Evolutionary conservation across 2,113 vertebrate species (phyloP).

Genomic region (Oplegnathus fasciatus): DNA sequence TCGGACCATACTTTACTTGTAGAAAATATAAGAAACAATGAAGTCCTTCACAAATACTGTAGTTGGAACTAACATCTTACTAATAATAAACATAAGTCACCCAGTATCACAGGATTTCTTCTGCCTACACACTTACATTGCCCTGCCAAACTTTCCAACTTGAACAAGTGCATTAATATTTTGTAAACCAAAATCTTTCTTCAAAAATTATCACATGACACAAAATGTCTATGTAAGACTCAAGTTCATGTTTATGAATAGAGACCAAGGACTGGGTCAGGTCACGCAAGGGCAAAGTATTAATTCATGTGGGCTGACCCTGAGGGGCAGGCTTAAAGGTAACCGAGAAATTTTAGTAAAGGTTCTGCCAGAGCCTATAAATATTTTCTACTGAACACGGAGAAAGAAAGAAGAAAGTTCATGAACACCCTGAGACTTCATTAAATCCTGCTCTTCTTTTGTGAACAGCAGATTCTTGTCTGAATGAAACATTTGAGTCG

Average conservation of each 20-base stretch:
- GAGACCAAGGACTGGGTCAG: not conserved
- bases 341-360: slow-evolving; percentile 35
- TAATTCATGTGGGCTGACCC: slow-evolving; percentile 38
- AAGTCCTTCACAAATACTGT: no score
- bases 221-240: not conserved
- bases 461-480: slow-evolving; percentile 15
- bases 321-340: slow-evolving; percentile 21
- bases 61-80: not conserved
- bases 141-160: not conserved
- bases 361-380: slow-evolving; percentile 52
- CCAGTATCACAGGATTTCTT: not conserved
- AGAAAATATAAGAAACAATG: no score
- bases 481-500: slow-evolving; percentile 35
- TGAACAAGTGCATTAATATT: not conserved
- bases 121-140: not conserved
- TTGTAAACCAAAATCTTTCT: not conserved
- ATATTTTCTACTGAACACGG: slow-evolving; percentile 49
- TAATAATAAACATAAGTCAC: not conserved
- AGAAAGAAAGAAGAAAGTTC: slow-evolving; percentile 47
- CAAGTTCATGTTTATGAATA: slow-evolving; percentile 6
- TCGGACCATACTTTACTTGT: no score
- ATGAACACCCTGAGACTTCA: slow-evolving; percentile 62
- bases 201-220: not conserved
- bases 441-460: slow-evolving; percentile 53
- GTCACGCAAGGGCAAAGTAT: slow-evolving; percentile 38